phyloP scores from a whole-genome alignment of 2,888 invertebrate genomes.

The Napeogenes sylphis region DNA sequence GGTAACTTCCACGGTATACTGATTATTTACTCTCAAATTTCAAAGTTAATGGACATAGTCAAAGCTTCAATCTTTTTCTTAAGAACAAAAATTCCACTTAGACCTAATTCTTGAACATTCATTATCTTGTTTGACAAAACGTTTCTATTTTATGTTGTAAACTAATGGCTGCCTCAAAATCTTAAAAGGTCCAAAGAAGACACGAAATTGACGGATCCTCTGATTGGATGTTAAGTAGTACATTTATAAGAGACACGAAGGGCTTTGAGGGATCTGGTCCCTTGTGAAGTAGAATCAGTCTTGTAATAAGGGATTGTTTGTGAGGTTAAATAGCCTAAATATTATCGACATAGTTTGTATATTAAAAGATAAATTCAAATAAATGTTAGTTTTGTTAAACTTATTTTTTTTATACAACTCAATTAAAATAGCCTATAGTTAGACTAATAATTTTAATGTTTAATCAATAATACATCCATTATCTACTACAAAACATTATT shows the following conservation, averaged over 20 bases:
- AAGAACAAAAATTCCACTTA: not conserved
- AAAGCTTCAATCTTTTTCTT: not conserved
- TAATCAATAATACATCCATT: too few relatives aligned
- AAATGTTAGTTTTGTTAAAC: too few relatives aligned
- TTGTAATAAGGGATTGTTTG: slow-evolving; percentile 28
- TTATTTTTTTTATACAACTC: too few relatives aligned
- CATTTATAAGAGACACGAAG: slow-evolving; percentile 32
- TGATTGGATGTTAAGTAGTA: slow-evolving; percentile 38
- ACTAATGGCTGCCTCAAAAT: slow-evolving; percentile 21
- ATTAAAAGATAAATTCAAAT: too few relatives aligned
- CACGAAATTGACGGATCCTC: slow-evolving; percentile 33
- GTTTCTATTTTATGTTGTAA: slow-evolving; percentile 6
- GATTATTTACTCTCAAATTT: too few relatives aligned
- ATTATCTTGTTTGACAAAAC: slow-evolving; percentile 9
- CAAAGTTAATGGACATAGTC: too few relatives aligned
- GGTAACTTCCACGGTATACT: too few relatives aligned
- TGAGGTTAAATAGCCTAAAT: not conserved
- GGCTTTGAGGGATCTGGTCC: slow-evolving; percentile 20
- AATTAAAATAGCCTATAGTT: too few relatives aligned
- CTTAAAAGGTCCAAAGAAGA: slow-evolving; percentile 33
- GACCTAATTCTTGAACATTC: not conserved
- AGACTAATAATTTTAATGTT: too few relatives aligned
- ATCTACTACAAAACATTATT: too few relatives aligned
- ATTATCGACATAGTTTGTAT: too few relatives aligned
- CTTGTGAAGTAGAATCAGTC: slow-evolving; percentile 29